phyloP scores from a whole-genome alignment of 2,888 invertebrate species.

The Ceriagrion tenellum region DNA sequence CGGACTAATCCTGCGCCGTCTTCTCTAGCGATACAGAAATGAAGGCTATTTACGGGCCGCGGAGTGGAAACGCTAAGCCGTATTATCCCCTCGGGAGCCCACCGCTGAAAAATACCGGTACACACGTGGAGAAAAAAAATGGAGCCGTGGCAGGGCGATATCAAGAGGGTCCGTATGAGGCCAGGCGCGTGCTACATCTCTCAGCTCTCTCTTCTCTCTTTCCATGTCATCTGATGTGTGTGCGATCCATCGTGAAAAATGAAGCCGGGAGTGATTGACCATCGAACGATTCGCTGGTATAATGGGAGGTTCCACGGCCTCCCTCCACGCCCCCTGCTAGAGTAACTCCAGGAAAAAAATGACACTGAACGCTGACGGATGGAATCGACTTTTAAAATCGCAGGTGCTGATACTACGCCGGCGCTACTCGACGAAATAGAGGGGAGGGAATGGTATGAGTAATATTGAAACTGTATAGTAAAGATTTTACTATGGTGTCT shows the following conservation, averaged over 20 bases:
- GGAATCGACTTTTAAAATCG: not conserved
- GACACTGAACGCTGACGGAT: not conserved
- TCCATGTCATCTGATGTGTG: not conserved
- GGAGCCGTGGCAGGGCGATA: no score
- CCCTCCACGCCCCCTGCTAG: not conserved
- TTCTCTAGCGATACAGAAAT: not conserved
- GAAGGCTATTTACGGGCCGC: not conserved
- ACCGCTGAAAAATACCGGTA: not conserved
- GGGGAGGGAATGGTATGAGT: no score
- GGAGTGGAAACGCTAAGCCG: not conserved
- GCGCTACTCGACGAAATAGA: no score
- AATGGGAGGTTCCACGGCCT: not conserved
- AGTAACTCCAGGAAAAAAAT: not conserved
- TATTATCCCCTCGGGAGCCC: not conserved
- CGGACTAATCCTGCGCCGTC: not conserved
- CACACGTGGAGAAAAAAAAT: not conserved
- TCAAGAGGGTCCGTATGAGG: no score
- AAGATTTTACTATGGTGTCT: no score
- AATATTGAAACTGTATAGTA: no score
- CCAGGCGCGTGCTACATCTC: no score
- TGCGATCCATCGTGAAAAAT: not conserved
- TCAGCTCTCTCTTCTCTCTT: not conserved
- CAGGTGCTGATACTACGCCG: no score
- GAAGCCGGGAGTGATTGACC: not conserved
- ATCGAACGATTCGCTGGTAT: not conserved